Conservation (phyloP, 2,888 invertebrate genomes). For the Ormyrus pomaceus region DNA sequence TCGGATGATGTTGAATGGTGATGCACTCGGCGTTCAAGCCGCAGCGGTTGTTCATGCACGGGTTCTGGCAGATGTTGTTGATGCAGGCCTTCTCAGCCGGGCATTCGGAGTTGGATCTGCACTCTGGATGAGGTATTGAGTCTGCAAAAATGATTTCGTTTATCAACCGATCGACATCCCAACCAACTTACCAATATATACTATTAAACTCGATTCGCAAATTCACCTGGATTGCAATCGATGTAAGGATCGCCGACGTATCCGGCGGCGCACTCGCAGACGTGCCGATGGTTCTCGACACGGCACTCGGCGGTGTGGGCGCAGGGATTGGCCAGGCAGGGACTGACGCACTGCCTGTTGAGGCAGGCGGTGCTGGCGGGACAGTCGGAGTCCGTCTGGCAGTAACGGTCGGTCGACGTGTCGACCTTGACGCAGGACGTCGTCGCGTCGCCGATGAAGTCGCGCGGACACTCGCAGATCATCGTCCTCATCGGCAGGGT, state of each 20-base stretch:
- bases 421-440: conserved; percentile 83
- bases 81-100: conserved; percentile 87
- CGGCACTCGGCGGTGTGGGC: conserved; percentile 87
- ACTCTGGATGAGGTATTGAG: conserved; percentile 79
- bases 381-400: conserved; percentile 85
- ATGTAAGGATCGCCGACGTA: conserved; percentile 88
- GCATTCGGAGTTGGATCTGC: conserved; percentile 86
- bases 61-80: conserved; percentile 87
- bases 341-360: conserved; percentile 85
- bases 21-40: conserved; percentile 88
- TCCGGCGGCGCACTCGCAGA: conserved; percentile 86
- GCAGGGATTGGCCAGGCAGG: conserved; percentile 85
- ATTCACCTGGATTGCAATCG: conserved; percentile 81
- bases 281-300: conserved; percentile 85
- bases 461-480: conserved; percentile 90
- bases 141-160: conserved; percentile 62
- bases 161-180: no score
- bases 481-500: conserved; percentile 91
- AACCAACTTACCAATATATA: no score
- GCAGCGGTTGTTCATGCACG: conserved; percentile 89
- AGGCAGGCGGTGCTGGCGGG: conserved; percentile 83
- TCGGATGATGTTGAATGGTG: conserved; percentile 86
- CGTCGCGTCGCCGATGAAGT: conserved; percentile 91
- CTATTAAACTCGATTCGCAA: no score
- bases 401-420: conserved; percentile 78